A percentile compares a stretch with the other conserved stretches of the same genome.
Evolutionary conservation across 1,140 invertebrate species (phyloP).

Genomic region (Papilio xuthus): DNA sequence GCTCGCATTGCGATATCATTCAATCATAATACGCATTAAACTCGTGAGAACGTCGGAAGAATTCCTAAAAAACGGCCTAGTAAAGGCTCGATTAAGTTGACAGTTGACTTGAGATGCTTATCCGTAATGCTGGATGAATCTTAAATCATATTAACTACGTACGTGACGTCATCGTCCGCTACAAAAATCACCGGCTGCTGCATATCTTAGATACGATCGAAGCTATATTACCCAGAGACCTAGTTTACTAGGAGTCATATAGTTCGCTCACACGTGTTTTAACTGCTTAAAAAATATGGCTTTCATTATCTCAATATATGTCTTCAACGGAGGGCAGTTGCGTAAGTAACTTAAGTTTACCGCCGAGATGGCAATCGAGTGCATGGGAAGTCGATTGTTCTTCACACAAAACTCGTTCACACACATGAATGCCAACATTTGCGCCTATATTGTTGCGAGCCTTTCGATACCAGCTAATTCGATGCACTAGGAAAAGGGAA

Average conservation of each 20-base stretch:
- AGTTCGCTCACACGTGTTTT: slow-evolving; percentile 66
- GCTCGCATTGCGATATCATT: slow-evolving; percentile 25
- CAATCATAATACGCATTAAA: slow-evolving; percentile 32
- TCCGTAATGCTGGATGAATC: slow-evolving; percentile 36
- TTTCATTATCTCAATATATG: slow-evolving; percentile 73
- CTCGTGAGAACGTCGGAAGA: slow-evolving; percentile 27
- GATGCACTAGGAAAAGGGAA: slow-evolving; percentile 35
- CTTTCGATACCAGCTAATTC: slow-evolving; percentile 60
- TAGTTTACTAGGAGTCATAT: slow-evolving; percentile 62
- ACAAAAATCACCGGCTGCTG: slow-evolving; percentile 2
- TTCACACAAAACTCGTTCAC: slow-evolving; percentile 64
- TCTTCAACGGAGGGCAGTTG: slow-evolving; percentile 61
- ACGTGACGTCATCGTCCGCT: not conserved
- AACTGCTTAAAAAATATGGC: slow-evolving; percentile 65
- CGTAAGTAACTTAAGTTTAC: slow-evolving; percentile 65
- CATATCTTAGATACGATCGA: slow-evolving; percentile 17
- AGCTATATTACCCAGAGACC: slow-evolving; percentile 55
- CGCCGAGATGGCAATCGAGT: slow-evolving; percentile 71
- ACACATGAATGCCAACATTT: slow-evolving; percentile 73
- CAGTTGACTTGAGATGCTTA: slow-evolving; percentile 28
- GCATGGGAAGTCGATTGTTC: slow-evolving; percentile 76
- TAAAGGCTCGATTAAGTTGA: slow-evolving; percentile 25
- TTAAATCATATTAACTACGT: slow-evolving; percentile 37
- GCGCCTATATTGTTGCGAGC: slow-evolving; percentile 55
- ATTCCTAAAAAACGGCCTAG: slow-evolving; percentile 33